Conservation (phyloP, 2,113 vertebrate genomes). For the Oenanthe oenanthe region DNA sequence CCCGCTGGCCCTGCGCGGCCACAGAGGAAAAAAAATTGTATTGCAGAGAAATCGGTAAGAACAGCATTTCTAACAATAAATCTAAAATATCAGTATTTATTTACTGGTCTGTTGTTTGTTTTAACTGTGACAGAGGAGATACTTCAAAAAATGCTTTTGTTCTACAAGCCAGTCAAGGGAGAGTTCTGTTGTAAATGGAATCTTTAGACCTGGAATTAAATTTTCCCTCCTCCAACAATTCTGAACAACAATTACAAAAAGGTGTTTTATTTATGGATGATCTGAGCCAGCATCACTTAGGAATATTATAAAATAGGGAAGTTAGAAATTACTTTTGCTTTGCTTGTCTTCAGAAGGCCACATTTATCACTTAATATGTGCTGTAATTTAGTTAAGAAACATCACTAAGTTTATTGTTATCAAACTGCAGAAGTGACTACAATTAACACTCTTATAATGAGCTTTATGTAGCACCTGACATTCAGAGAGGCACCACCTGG, state of each 20-base stretch:
- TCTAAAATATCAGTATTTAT: neutral
- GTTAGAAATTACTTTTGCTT: neutral
- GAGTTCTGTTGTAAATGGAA: neutral
- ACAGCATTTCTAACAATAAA: neutral
- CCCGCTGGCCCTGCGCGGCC: constrained; percentile 81
- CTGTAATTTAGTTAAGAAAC: neutral
- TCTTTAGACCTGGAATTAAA: neutral
- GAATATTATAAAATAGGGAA: neutral
- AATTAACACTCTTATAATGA: neutral
- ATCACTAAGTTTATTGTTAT: neutral
- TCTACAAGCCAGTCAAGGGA: neutral
- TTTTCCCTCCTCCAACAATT: accelerated
- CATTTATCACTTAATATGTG: neutral
- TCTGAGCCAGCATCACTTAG: neutral
- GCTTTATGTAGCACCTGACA: accelerated
- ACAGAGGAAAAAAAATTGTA: neutral
- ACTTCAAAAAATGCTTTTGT: neutral
- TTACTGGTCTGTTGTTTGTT: neutral
- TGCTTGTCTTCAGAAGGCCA: neutral
- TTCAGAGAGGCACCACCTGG: neutral
- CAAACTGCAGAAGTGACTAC: neutral
- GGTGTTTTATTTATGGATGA: neutral
- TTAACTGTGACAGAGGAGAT: neutral
- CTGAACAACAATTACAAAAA: neutral
- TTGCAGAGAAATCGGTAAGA: neutral